Percentiles rank a stretch among this genome's conserved stretches.
phyloP scores from a whole-genome alignment of 2,888 invertebrate genomes.

The Steinernema scapterisci region DNA sequence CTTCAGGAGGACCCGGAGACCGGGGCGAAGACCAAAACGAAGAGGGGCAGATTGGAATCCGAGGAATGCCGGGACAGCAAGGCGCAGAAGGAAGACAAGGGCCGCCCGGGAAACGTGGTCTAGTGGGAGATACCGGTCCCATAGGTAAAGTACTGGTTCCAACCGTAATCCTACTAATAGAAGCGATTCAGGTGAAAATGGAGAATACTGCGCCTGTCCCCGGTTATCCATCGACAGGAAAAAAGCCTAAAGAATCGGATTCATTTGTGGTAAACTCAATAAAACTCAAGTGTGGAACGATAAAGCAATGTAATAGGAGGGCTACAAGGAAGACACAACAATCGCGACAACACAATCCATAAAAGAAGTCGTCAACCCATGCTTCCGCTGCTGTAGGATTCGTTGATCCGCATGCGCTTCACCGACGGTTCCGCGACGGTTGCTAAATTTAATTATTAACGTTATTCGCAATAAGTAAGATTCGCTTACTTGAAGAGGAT shows the following conservation, averaged over 20 bases:
- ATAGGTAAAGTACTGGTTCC: background rate
- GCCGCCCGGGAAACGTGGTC: background rate
- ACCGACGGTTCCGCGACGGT: background rate
- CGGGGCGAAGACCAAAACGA: background rate
- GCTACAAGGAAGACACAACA: too few species aligned
- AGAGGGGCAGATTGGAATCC: background rate
- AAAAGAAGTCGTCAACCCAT: background rate
- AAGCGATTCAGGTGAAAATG: background rate
- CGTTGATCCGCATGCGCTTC: conserved; percentile 4
- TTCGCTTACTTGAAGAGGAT: background rate
- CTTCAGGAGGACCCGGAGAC: background rate
- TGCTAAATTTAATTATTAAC: background rate
- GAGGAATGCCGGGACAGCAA: background rate
- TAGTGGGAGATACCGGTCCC: background rate
- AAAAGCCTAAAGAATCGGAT: background rate
- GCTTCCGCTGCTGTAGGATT: background rate
- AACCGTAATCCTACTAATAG: background rate
- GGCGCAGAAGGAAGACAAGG: background rate
- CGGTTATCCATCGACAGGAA: background rate
- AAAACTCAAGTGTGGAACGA: too few species aligned
- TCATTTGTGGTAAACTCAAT: background rate
- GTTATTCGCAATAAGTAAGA: background rate
- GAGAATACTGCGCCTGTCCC: conserved; percentile 12
- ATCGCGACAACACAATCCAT: too few species aligned
- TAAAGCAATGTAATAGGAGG: too few species aligned